Conservation (phyloP, 2,113 vertebrate species). For the Festucalex cinctus region DNA sequence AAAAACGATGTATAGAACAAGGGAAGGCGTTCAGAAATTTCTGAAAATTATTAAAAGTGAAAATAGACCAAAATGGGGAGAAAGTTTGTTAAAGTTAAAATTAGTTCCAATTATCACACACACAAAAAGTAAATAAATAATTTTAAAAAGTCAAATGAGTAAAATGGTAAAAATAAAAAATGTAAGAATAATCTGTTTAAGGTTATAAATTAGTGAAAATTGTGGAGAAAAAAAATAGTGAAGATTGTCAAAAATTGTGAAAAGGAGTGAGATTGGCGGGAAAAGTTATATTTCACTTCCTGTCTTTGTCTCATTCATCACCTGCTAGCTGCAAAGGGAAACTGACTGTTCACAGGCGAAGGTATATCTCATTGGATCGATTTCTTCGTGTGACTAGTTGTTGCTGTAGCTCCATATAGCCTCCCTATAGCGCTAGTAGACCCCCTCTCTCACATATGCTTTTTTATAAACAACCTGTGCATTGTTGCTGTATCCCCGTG, state of each 20-base stretch:
- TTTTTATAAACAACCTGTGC: background rate
- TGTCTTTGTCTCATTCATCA: constrained; percentile 64
- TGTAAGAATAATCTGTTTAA: too few species aligned
- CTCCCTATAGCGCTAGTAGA: background rate
- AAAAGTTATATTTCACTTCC: constrained; percentile 62
- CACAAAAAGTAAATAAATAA: too few species aligned
- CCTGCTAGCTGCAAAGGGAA: constrained; percentile 86
- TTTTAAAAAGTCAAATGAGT: too few species aligned
- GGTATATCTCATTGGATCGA: constrained; percentile 71
- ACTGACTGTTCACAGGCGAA: constrained; percentile 92
- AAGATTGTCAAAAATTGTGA: background rate
- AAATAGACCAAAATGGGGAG: too few species aligned
- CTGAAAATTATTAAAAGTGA: too few species aligned
- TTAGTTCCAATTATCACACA: too few species aligned
- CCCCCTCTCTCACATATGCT: background rate
- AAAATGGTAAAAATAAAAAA: too few species aligned
- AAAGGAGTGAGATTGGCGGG: background rate
- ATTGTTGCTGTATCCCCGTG: background rate
- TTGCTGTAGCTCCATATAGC: background rate
- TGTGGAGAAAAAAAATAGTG: background rate
- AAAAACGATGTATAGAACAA: too few species aligned
- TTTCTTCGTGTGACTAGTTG: constrained; percentile 21
- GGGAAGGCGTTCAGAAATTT: too few species aligned
- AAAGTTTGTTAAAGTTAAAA: too few species aligned
- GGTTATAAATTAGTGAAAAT: too few species aligned